Evolutionary conservation across 2,888 invertebrate species (phyloP), one percentile per base, ranked within the genome.

Genomic region (Heterodera filipjevi): DNA sequence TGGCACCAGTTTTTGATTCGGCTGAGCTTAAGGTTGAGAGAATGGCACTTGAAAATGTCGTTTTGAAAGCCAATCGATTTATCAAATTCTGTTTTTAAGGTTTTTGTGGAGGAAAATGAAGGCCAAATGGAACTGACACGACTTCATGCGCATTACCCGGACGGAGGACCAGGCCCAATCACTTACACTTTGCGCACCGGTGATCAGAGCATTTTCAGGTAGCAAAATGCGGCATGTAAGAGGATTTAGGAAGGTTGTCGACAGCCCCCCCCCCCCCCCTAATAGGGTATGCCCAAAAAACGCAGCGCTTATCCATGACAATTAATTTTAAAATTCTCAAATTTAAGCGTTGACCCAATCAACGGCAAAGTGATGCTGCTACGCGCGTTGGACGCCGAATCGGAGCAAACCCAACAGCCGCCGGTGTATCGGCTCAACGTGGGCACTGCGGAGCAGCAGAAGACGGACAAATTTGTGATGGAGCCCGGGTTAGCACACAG

Each of bases 381-480:
- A 46, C 79, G 80, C 66, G 77, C 85, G 10, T 74, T 98, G 82
- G 98, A 98, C 90, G 92, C 98, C 27, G 98, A 98, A 90, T 91
- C 93, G 93, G 27, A 93, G 16, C 82, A 83, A 6, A n/a, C 3
- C n/a, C 30, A 22, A 19, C 22, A 19, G 68, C 66, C 66, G 30
- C 75, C 75, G 19, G 81, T 78, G 66, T 85, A 85, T 75, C 81
- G 77, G 19, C 78, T 88, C n/a, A 77, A 81, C 32, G 80, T 88
- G 12, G 85, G 86, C 70, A 88, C 87, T n/a, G 80, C 82, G 33
- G 87, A 88, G 78, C 74, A 73, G 16, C 59, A 66, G 2, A 30
- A 39, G 71, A 30, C 35, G 68, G 71, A 33, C 44, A 77, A 74
- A 10, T 70, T 87, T 70, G 78, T 82, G 33, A 82, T 82, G 32